phyloP scores from a whole-genome alignment of 2,888 invertebrate genomes.

The Plagodis dolabraria region DNA sequence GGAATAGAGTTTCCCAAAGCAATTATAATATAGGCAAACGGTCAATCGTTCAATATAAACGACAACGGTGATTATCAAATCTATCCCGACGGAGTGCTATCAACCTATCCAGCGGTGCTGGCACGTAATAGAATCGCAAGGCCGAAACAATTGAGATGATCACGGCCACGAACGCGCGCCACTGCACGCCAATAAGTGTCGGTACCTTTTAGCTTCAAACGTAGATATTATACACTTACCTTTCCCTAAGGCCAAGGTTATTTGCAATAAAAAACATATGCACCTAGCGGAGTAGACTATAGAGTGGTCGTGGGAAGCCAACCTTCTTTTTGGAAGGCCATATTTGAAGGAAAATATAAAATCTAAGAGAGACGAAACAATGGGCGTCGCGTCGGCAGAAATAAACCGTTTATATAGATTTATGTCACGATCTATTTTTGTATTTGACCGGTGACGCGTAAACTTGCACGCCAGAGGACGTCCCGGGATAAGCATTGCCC shows the following conservation, averaged over 20 bases:
- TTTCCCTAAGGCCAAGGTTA: constrained; percentile 10
- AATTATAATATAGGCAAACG: constrained; percentile 26
- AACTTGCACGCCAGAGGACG: constrained; percentile 66
- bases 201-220: constrained; percentile 15
- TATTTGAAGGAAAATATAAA: constrained; percentile 8
- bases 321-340: background rate
- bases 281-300: too few species aligned
- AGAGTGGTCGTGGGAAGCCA: background rate
- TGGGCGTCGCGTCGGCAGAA: constrained; percentile 56
- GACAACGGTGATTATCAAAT: constrained; percentile 41
- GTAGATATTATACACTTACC: constrained; percentile 17
- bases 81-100: constrained; percentile 38
- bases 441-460: constrained; percentile 63
- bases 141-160: constrained; percentile 69
- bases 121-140: constrained; percentile 70
- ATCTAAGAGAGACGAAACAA: constrained; percentile 49
- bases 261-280: background rate
- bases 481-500: constrained; percentile 39
- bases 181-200: constrained; percentile 28
- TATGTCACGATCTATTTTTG: constrained; percentile 79
- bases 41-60: constrained; percentile 27
- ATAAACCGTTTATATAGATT: constrained; percentile 79
- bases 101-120: constrained; percentile 49
- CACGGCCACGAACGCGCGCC: constrained; percentile 52
- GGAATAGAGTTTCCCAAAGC: constrained; percentile 13